Conservation (phyloP, 2,888 invertebrate genomes). For the Drosophila eohydei region DNA sequence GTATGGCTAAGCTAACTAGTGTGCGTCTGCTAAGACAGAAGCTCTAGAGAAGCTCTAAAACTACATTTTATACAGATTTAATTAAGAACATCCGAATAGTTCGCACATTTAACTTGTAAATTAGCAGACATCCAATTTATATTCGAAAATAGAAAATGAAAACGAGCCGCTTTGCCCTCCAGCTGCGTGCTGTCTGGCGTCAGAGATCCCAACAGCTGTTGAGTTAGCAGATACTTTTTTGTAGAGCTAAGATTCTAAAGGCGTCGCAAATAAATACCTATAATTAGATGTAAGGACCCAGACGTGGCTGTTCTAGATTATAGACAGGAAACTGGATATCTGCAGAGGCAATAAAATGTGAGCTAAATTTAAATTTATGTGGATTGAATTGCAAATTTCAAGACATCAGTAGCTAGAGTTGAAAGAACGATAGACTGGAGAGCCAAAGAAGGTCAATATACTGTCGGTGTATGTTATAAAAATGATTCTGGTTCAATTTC, state of each 20-base stretch:
- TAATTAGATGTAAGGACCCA: slow-evolving; percentile 28
- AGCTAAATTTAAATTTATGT: slow-evolving; percentile 28
- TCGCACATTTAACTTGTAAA: slow-evolving; percentile 76
- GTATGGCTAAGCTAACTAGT: slow-evolving; percentile 17
- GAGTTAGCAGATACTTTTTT: slow-evolving; percentile 1
- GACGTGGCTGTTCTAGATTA: neutral
- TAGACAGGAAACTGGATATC: slow-evolving; percentile 9
- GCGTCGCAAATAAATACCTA: slow-evolving; percentile 6
- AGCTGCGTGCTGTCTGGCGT: slow-evolving; percentile 48
- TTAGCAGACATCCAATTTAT: slow-evolving; percentile 41
- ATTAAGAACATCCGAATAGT: slow-evolving; percentile 52
- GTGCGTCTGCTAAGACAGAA: slow-evolving; percentile 27
- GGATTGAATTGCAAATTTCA: slow-evolving; percentile 9
- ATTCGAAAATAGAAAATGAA: slow-evolving; percentile 45
- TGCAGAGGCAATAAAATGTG: neutral
- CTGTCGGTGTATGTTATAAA: too few relatives aligned
- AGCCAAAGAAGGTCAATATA: neutral
- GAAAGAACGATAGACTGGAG: neutral
- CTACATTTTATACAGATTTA: slow-evolving; percentile 38
- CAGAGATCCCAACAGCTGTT: slow-evolving; percentile 45
- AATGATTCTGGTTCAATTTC: too few relatives aligned
- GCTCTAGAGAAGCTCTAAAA: slow-evolving; percentile 27
- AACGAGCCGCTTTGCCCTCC: slow-evolving; percentile 51
- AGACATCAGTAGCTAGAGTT: neutral
- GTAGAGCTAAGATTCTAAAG: slow-evolving; percentile 23